A percentile compares a stretch with the other conserved stretches of the same genome.
Evolutionary conservation across 2,888 invertebrate species (phyloP).

Genomic region (Pyrgus malvae): DNA sequence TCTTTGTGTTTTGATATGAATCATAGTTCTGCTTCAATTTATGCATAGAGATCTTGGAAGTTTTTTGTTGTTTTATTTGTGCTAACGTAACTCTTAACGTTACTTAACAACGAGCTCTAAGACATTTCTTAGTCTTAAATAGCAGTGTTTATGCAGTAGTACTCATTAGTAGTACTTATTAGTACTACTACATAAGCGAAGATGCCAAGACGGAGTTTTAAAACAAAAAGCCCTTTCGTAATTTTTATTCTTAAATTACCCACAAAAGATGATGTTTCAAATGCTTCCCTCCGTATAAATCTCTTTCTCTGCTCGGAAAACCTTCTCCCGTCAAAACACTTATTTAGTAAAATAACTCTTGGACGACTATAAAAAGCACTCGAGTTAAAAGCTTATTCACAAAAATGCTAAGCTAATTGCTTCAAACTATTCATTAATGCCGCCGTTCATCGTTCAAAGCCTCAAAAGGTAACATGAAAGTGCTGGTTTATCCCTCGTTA

Average conservation of each 20-base stretch:
- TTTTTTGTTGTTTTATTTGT: not conserved
- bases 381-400: slow-evolving; percentile 20
- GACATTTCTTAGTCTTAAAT: no score
- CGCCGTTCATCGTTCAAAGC: slow-evolving; percentile 22
- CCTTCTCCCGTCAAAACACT: slow-evolving; percentile 15
- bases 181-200: no score
- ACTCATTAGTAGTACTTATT: no score
- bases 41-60: not conserved
- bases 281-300: not conserved
- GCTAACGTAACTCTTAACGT: no score
- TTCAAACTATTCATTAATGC: slow-evolving; percentile 24
- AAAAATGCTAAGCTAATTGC: slow-evolving; percentile 24
- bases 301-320: not conserved
- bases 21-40: slow-evolving; percentile 12
- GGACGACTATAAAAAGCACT: slow-evolving; percentile 21
- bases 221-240: no score
- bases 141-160: no score
- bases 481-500: slow-evolving; percentile 21
- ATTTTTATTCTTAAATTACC: not conserved
- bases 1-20: slow-evolving; percentile 17
- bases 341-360: slow-evolving; percentile 22
- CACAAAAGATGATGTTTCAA: not conserved
- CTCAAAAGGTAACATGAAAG: slow-evolving; percentile 20
- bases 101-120: no score
- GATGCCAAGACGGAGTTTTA: no score